A percentile compares a stretch with the other conserved stretches of the same genome.
Conservation (phyloP, 2,113 vertebrate genomes). For the Oreochromis aureus region DNA sequence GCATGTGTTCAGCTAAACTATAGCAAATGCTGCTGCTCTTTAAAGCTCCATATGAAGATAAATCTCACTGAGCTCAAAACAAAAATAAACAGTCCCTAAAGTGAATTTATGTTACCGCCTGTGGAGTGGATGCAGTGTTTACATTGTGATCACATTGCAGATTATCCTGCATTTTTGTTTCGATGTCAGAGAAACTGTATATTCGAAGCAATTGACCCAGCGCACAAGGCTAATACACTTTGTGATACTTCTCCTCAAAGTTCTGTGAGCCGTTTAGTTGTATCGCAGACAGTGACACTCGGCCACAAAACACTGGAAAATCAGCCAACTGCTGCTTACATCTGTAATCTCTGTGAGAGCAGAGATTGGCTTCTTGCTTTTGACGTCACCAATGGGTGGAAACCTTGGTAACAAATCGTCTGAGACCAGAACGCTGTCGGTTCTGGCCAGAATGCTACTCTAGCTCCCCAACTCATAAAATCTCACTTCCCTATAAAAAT, state of each 20-base stretch:
- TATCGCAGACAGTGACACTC: neutral
- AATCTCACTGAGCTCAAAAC: neutral
- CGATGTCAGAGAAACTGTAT: neutral
- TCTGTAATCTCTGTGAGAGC: neutral
- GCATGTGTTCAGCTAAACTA: neutral
- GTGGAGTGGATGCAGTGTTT: neutral
- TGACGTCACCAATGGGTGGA: slow-evolving; percentile 37
- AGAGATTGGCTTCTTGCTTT: slow-evolving; percentile 14
- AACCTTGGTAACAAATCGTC: slow-evolving; percentile 43
- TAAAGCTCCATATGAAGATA: neutral
- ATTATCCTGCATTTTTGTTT: neutral
- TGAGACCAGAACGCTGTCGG: slow-evolving; percentile 7
- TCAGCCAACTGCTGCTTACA: neutral
- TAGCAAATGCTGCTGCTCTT: neutral
- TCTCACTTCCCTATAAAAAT: slow-evolving; percentile 9
- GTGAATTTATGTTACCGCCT: neutral
- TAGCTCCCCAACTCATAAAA: slow-evolving; percentile 39
- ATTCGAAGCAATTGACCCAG: neutral
- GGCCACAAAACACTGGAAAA: neutral
- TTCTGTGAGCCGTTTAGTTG: neutral
- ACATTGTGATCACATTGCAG: neutral
- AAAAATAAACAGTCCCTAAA: neutral
- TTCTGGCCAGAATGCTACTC: neutral
- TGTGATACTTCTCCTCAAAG: neutral
- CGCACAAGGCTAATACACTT: neutral